These are phyloP conservation scores for Amphiduros pacificus DNA, from an alignment of 2,888 invertebrate species.

Conservation along the genomic window DNA sequence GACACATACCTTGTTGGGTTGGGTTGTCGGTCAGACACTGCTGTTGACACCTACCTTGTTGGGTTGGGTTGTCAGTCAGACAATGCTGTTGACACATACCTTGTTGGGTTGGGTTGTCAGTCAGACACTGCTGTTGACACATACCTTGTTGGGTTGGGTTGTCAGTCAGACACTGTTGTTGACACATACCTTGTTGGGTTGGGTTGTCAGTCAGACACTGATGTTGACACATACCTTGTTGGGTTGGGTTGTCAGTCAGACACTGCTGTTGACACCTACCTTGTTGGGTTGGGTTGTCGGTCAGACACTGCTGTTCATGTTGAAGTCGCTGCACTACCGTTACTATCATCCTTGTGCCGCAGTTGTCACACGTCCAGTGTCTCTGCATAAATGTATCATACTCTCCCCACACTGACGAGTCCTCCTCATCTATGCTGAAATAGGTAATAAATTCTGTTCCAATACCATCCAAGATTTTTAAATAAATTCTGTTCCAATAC, in stretches of 20 bases:
- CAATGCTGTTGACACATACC: neutral
- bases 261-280: neutral
- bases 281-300: neutral
- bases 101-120: neutral
- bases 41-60: slow-evolving; percentile 46
- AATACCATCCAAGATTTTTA: neutral
- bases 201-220: slow-evolving; percentile 56
- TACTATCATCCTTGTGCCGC: slow-evolving; percentile 68
- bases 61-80: neutral
- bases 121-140: slow-evolving; percentile 61
- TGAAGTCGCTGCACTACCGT: slow-evolving; percentile 74
- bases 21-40: slow-evolving; percentile 56
- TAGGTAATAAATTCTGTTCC: neutral
- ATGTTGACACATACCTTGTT: slow-evolving; percentile 35
- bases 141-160: neutral
- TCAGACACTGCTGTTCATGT: slow-evolving; percentile 68
- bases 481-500: neutral
- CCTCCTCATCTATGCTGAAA: slow-evolving; percentile 65
- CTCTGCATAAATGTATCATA: slow-evolving; percentile 63
- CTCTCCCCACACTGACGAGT: slow-evolving; percentile 44
- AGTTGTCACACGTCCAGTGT: slow-evolving; percentile 75
- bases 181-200: neutral
- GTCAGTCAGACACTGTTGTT: neutral
- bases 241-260: neutral
- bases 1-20: neutral